Base-by-base conservation (phyloP, 2,113 vertebrate species). In the Glaucomys volans region DNA sequence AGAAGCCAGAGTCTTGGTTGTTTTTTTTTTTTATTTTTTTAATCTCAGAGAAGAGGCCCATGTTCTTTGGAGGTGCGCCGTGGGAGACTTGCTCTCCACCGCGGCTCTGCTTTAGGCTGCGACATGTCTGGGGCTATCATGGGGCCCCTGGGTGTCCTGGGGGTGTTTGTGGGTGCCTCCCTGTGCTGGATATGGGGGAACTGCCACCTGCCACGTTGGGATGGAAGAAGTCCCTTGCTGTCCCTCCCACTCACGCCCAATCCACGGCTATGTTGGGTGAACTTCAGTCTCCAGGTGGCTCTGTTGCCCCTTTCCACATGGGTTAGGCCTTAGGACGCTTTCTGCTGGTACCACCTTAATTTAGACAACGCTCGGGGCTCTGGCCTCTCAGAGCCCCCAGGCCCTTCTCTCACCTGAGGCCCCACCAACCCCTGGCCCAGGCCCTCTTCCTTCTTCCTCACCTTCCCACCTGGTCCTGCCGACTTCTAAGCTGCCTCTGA, bases 351-450 rank as follows among this genome's bases (percentile, higher is more conserved):
- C 47, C 18, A 18, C 10, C 59, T 8, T 74, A n/a, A 44, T 37
- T 64, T 35, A 44, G n/a, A 54, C 74, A 47, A 82, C 8, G 22
- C 18, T 5, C 26, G 22, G 37, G 67, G 30, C 11, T 6, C 74
- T 3, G 16, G 22, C 8, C 71, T 0, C 44, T 16, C 11, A 1
- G 24, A 2, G 9, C 42, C 0, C 13, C 90, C 12, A 8, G 7
- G 28, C 13, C 40, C 32, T 22, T 1, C 30, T 30, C 35, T 18
- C 32, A n/a, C 28, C 52, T 47, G 4, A 57, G 52, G 37, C 13
- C 37, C 2, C 22, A 18, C 0, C 0, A 4, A 4, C 9, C 26
- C 52, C 57, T 20, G 8, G 3, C 9, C 50, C 24, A 1, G 9
- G 26, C 6, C 42, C 3, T 18, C 26, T 28, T 4, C 35, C 10